These are phyloP conservation scores for Tribolium castaneum DNA, from an alignment of 1,140 invertebrate genomes.

Conservation along the genomic window DNA sequence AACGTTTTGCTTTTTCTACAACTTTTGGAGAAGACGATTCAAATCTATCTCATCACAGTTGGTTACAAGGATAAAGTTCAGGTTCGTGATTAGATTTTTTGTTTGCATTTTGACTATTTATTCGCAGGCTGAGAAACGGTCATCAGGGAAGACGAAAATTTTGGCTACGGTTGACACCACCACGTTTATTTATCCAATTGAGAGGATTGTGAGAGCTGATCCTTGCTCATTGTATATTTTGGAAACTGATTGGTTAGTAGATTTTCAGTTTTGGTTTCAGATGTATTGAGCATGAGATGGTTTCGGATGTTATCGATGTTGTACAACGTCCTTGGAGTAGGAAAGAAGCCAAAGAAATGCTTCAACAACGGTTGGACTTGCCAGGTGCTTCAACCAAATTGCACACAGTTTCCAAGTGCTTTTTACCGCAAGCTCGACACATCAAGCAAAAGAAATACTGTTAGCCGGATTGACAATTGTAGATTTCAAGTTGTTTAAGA, in stretches of 20 bases:
- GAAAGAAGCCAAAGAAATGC: conserved; percentile 61
- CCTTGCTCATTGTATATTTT: conserved; percentile 54
- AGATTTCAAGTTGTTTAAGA: too few species aligned
- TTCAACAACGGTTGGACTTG: conserved; percentile 58
- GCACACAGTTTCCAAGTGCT: conserved; percentile 68
- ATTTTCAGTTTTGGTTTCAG: conserved; percentile 51
- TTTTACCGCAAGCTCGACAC: conserved; percentile 67
- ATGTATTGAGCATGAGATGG: conserved; percentile 67
- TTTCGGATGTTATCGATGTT: conserved; percentile 66
- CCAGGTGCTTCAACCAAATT: conserved; percentile 64
- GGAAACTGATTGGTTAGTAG: neutral
- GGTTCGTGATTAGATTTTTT: neutral
- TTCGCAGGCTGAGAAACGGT: conserved; percentile 2
- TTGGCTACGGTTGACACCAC: neutral
- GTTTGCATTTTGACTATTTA: neutral
- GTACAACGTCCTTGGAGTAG: conserved; percentile 63
- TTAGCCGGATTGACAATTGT: neutral
- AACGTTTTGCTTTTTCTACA: conserved; percentile 81
- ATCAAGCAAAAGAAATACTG: conserved; percentile 50
- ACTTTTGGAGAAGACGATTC: conserved; percentile 72
- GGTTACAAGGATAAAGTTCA: conserved; percentile 61
- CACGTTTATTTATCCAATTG: conserved; percentile 37
- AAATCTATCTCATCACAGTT: conserved; percentile 68
- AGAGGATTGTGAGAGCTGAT: conserved; percentile 52
- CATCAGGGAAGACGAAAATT: neutral